Evolutionary conservation across 2,113 vertebrate genomes (phyloP).

Genomic region (Irena cyanogastra): DNA sequence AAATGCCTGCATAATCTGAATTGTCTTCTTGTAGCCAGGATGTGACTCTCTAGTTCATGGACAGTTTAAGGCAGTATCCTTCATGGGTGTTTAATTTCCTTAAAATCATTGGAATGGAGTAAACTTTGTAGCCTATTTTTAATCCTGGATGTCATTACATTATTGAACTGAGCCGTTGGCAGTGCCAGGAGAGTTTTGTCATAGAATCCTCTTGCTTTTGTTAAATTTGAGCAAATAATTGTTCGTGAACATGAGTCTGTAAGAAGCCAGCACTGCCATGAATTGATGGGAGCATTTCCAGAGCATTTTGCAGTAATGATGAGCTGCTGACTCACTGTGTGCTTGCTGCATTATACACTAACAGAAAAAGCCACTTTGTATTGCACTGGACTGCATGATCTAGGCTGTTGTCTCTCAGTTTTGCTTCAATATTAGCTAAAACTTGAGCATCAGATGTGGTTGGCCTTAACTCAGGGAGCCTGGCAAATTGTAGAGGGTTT

Average conservation of each 20-base stretch:
- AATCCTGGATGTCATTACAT: conserved; percentile 53
- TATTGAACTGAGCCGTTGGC: conserved; percentile 56
- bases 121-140: conserved; percentile 53
- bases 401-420: not conserved
- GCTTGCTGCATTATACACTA: not conserved
- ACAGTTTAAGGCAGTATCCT: not conserved
- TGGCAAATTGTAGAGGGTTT: not conserved
- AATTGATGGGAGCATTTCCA: conserved; percentile 48
- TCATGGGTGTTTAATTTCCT: not conserved
- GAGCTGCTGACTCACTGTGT: not conserved
- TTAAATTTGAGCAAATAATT: conserved; percentile 71
- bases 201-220: conserved; percentile 50
- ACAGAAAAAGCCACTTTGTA: conserved; percentile 34
- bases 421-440: not conserved
- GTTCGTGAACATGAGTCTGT: conserved; percentile 47
- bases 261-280: conserved; percentile 37
- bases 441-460: not conserved
- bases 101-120: not conserved
- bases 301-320: conserved; percentile 51
- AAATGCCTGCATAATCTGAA: not conserved
- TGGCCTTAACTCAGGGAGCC: not conserved
- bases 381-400: not conserved
- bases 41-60: not conserved
- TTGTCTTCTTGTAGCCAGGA: not conserved
- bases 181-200: conserved; percentile 59